Evolutionary conservation across 2,113 vertebrate genomes (phyloP), one percentile per base, ranked within the genome.

Genomic region (Mandrillus leucophaeus): DNA sequence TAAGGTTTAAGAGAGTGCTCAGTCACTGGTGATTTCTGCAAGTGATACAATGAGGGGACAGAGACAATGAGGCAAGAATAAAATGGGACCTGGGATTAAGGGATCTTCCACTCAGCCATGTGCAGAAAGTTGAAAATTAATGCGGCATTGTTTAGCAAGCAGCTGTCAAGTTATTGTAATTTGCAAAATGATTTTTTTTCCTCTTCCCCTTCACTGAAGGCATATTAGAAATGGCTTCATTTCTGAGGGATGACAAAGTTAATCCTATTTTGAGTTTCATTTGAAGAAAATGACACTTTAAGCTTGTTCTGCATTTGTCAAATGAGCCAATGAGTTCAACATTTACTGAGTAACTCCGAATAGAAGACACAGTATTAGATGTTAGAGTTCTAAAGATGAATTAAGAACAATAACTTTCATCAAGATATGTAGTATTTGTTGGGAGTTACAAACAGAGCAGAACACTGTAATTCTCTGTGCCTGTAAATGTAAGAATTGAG

Each of bases 51-150:
- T 22, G 98, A 97, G 92, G 83, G 96, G 95, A 97, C 94, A 89
- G 95, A 98, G 98, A 98, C 96, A 98, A 98, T 98, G 97, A 98
- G 66, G 97, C 95, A 98, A 97, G 95, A 97, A 93, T 70, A 97
- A 98, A 99, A 99, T 98, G 96, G 98, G 98, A 97, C 98, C 92
- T 98, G 98, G 98, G 98, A 98, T 98, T 98, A 99, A 99, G 98
- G 98, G 98, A 99, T 98, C 97, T 98, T 97, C 98, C 96, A 98
- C 96, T 95, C 98, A 98, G 97, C 97, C 98, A 98, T 98, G 98
- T 98, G 98, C 97, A 98, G 98, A 98, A 98, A 80, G 48, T 96
- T 97, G 97, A 98, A 99, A 98, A 98, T 99, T 98, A 98, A 98
- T 98, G 96, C 89, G 97, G 96, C 98, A 98, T 98, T 98, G 97